These are phyloP conservation scores for Heliconius charithonia DNA, from an alignment of 2,888 invertebrate species.

Conservation along the genomic window DNA sequence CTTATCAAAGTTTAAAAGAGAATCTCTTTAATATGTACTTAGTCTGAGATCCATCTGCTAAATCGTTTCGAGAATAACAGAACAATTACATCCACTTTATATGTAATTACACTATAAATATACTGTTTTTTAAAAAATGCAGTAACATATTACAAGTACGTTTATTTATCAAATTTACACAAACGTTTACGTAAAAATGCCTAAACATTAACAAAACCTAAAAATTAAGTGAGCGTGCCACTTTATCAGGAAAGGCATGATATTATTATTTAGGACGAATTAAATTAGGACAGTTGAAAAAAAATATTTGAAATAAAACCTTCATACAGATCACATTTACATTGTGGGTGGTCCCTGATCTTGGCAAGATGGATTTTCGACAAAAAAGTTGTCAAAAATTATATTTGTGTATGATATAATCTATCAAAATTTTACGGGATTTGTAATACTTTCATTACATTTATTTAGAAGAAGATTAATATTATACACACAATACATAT, in stretches of 20 bases:
- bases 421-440: too few species aligned
- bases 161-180: background rate
- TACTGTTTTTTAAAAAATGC: background rate
- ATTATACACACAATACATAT: background rate
- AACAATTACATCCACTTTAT: background rate
- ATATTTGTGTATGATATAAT: too few species aligned
- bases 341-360: too few species aligned
- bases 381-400: too few species aligned
- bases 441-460: background rate
- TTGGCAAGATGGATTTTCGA: too few species aligned
- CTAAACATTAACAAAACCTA: too few species aligned
- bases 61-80: background rate
- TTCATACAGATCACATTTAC: too few species aligned
- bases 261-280: background rate
- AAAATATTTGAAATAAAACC: too few species aligned
- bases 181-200: too few species aligned
- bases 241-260: background rate
- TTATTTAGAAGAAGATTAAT: background rate
- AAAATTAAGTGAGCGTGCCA: too few species aligned
- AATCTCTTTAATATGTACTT: slow-evolving; percentile 2
- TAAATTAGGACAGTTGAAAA: background rate
- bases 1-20: background rate
- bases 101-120: background rate
- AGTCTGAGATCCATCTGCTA: background rate
- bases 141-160: background rate